Percentiles rank a stretch among this genome's conserved stretches.
Evolutionary conservation across 2,888 invertebrate genomes (phyloP).

Genomic region (Platypus cylindrus): DNA sequence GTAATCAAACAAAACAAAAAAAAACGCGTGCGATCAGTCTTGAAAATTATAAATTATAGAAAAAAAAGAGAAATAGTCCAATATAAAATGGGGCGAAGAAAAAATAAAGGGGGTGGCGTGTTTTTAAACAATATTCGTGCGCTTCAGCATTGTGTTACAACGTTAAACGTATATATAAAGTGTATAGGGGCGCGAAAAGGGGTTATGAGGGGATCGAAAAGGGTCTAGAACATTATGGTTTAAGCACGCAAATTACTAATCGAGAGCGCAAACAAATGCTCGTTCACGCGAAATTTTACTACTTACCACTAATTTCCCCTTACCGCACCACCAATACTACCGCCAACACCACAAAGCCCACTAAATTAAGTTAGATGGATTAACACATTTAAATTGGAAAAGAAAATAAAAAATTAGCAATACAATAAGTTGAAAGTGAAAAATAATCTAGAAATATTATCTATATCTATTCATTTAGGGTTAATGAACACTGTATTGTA

Average conservation of each 20-base stretch:
- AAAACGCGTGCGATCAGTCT: conserved; percentile 22
- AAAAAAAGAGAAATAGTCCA: conserved; percentile 27
- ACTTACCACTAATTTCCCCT: conserved; percentile 37
- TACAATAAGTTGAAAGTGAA: not conserved
- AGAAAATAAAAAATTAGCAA: not conserved
- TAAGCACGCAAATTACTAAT: conserved; percentile 38
- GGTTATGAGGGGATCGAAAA: no score
- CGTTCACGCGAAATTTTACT: conserved; percentile 38
- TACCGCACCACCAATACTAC: no score
- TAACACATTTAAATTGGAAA: conserved; percentile 10
- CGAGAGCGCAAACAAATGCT: conserved; percentile 38
- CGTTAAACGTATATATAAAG: no score
- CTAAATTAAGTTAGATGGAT: conserved; percentile 26
- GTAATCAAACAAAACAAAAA: conserved; percentile 15
- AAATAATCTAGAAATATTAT: no score
- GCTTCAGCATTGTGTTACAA: conserved; percentile 29
- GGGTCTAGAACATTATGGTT: conserved; percentile 29
- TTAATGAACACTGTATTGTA: no score
- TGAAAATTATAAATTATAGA: conserved; percentile 30
- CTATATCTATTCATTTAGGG: no score
- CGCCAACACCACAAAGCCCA: no score
- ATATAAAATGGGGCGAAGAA: no score
- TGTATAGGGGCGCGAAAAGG: no score
- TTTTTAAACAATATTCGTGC: conserved; percentile 31
- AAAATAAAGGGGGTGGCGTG: conserved; percentile 28